These are phyloP conservation scores for Platyscapa corneri DNA, from an alignment of 1,140 invertebrate genomes.

Conservation along the genomic window DNA sequence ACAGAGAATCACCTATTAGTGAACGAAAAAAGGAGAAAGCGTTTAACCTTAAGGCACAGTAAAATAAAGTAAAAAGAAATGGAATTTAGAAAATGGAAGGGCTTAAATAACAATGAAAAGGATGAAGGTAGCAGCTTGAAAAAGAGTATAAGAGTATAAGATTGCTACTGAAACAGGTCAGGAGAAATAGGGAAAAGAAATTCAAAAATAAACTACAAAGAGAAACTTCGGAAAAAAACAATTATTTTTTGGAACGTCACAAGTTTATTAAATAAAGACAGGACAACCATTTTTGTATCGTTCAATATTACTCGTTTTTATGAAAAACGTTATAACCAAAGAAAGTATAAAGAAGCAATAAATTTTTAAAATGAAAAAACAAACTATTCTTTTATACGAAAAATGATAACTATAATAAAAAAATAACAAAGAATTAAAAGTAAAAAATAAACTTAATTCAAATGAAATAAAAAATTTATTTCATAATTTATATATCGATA, in stretches of 20 bases:
- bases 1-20: neutral
- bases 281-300: too few relatives aligned
- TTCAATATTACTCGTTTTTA: too few relatives aligned
- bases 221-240: neutral
- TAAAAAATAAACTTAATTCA: too few relatives aligned
- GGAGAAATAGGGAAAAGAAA: neutral
- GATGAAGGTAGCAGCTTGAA: neutral
- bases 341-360: too few relatives aligned
- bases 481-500: too few relatives aligned
- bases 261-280: neutral
- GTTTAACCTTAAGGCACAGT: neutral
- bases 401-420: too few relatives aligned
- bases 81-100: neutral
- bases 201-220: neutral
- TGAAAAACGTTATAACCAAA: too few relatives aligned
- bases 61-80: neutral
- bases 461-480: too few relatives aligned
- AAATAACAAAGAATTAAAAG: too few relatives aligned
- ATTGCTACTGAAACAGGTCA: neutral
- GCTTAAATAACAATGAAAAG: slow-evolving; percentile 13
- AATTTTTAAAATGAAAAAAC: too few relatives aligned
- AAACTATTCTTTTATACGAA: too few relatives aligned
- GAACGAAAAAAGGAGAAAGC: neutral
- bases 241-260: neutral
- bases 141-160: neutral